phyloP scores from a whole-genome alignment of 2,797 vertebrate species.

The Odontamblyopus rebecca region DNA sequence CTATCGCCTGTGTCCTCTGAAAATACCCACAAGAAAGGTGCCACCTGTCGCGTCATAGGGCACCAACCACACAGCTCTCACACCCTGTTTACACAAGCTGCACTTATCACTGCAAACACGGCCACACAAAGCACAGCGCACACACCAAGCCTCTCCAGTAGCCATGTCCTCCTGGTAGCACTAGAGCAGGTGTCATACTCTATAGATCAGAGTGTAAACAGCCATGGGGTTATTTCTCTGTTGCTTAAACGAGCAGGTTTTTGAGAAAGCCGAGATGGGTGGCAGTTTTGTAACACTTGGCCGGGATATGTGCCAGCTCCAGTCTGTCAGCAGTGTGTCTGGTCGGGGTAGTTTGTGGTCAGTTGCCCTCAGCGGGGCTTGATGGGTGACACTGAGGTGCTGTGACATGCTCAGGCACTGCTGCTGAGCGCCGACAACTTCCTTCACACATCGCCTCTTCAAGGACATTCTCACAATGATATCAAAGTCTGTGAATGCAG shows the following conservation, averaged over 20 bases:
- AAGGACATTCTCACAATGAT: slow-evolving; percentile 56
- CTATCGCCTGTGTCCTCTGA: not conserved
- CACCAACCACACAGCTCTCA: slow-evolving; percentile 1
- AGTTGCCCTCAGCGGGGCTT: slow-evolving; percentile 54
- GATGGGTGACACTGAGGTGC: slow-evolving; percentile 57
- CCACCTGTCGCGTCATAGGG: slow-evolving; percentile 22
- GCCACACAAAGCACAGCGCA: not conserved
- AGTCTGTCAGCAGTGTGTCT: slow-evolving; percentile 12
- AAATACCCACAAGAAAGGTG: not conserved
- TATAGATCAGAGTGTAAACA: not conserved
- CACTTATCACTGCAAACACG: slow-evolving; percentile 10
- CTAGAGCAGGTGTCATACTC: not conserved
- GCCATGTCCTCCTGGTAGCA: not conserved
- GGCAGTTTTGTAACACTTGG: slow-evolving; percentile 16
- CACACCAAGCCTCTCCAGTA: slow-evolving; percentile 10
- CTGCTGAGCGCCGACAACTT: slow-evolving; percentile 41
- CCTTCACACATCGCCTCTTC: slow-evolving; percentile 42
- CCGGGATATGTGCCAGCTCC: slow-evolving; percentile 23
- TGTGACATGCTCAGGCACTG: slow-evolving; percentile 56
- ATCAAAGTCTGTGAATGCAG: slow-evolving; percentile 34
- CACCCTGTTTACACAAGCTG: slow-evolving; percentile 28
- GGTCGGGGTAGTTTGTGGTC: slow-evolving; percentile 50
- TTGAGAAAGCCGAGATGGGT: slow-evolving; percentile 23
- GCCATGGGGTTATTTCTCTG: not conserved
- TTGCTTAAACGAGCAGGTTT: not conserved